Conservation (phyloP, 2,113 vertebrate species). For the Indicator indicator region DNA sequence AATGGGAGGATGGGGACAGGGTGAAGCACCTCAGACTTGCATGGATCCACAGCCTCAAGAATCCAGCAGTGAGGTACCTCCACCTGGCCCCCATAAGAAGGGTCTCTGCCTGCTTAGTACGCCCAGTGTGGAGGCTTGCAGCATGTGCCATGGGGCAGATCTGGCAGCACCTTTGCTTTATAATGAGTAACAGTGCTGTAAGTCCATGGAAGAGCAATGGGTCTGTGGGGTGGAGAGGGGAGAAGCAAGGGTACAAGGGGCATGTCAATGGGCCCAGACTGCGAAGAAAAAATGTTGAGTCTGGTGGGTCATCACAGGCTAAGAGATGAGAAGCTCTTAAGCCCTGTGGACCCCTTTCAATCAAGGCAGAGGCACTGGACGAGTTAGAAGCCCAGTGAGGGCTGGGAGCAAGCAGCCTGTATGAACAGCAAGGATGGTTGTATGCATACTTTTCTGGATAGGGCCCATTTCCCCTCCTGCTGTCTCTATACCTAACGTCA, state of each 20-base stretch:
- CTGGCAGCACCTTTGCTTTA: neutral
- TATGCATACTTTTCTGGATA: neutral
- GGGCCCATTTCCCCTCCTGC: neutral
- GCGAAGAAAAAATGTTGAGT: neutral
- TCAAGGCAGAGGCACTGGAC: neutral
- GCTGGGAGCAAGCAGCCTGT: neutral
- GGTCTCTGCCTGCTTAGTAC: neutral
- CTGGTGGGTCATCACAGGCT: neutral
- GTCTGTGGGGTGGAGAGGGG: rapidly evolving
- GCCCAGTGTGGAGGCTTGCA: neutral
- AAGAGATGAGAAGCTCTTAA: neutral
- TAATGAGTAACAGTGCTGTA: rapidly evolving
- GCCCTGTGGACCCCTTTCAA: neutral
- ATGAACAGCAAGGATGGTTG: neutral
- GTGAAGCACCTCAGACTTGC: neutral
- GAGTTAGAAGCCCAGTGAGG: rapidly evolving
- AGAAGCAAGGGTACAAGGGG: rapidly evolving
- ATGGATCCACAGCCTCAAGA: neutral
- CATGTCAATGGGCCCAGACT: rapidly evolving
- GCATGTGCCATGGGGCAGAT: neutral
- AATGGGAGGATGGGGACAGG: neutral
- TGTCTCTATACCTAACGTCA: neutral
- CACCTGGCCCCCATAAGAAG: neutral
- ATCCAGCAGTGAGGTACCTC: too few species aligned
- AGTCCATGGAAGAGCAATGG: neutral